These are phyloP conservation scores for Gadus macrocephalus DNA, from an alignment of 2,113 vertebrate species.

Conservation along the genomic window DNA sequence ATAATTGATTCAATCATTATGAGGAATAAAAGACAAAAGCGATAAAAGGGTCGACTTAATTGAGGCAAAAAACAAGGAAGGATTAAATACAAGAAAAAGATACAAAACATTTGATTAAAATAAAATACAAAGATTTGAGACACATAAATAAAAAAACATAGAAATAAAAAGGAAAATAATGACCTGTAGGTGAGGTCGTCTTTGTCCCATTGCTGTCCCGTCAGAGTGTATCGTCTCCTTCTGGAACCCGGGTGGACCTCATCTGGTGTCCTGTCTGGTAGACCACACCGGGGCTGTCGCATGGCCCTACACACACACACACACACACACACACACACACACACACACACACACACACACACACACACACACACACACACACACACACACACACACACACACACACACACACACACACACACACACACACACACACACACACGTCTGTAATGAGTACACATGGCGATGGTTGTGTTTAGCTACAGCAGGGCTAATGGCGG, in stretches of 20 bases:
- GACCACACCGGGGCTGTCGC: constrained; percentile 88
- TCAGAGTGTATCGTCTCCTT: constrained; percentile 82
- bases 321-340: neutral
- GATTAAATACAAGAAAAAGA: too few species aligned
- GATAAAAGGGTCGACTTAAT: too few species aligned
- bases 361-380: constrained; percentile 6
- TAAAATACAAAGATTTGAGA: too few species aligned
- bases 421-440: neutral
- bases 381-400: neutral
- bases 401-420: neutral
- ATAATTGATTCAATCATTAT: too few species aligned
- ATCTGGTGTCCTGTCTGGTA: constrained; percentile 80
- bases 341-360: constrained; percentile 5
- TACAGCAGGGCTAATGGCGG: too few species aligned
- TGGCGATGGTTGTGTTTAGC: too few species aligned
- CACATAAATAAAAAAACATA: too few species aligned
- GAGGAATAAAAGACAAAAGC: too few species aligned
- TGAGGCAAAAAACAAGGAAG: too few species aligned
- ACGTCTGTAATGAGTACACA: too few species aligned
- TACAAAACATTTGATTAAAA: too few species aligned
- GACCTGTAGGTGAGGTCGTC: constrained; percentile 88
- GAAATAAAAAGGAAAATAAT: too few species aligned
- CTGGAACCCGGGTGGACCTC: constrained; percentile 69
- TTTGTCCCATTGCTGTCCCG: constrained; percentile 84
- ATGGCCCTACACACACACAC: constrained; percentile 76